phyloP scores from a whole-genome alignment of 1,140 invertebrate species.

The Aphelenchoides avenae region DNA sequence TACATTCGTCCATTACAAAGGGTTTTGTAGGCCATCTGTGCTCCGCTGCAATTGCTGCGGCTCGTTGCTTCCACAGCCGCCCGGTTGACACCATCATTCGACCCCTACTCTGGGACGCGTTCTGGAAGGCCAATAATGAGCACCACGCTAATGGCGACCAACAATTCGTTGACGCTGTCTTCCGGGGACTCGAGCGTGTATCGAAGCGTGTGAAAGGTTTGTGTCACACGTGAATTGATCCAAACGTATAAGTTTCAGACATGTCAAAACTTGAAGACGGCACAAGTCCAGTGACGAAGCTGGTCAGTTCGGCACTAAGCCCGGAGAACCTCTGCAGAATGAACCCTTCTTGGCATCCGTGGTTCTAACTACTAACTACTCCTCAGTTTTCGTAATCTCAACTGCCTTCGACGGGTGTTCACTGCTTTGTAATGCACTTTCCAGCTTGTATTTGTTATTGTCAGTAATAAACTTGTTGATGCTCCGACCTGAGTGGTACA shows the following conservation, averaged over 20 bases:
- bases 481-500: no score
- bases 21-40: slow-evolving; percentile 20
- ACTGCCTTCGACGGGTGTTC: no score
- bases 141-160: slow-evolving; percentile 21
- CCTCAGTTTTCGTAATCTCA: no score
- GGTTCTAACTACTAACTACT: no score
- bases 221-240: background rate
- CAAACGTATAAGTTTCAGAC: slow-evolving; percentile 15
- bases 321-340: slow-evolving; percentile 28
- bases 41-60: slow-evolving; percentile 27
- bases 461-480: no score
- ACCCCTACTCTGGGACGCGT: slow-evolving; percentile 33
- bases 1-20: slow-evolving; percentile 5
- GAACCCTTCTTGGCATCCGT: slow-evolving; percentile 29
- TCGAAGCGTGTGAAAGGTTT: slow-evolving; percentile 6
- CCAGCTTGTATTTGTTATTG: no score
- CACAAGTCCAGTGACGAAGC: background rate
- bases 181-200: slow-evolving; percentile 2
- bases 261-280: slow-evolving; percentile 24
- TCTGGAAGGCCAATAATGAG: slow-evolving; percentile 22
- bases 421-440: no score
- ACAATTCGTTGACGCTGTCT: slow-evolving; percentile 6
- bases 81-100: slow-evolving; percentile 22
- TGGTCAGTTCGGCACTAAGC: slow-evolving; percentile 6
- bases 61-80: slow-evolving; percentile 15